These are phyloP conservation scores for Ptilonorhynchus violaceus DNA, from an alignment of 2,113 vertebrate species.

Conservation along the genomic window DNA sequence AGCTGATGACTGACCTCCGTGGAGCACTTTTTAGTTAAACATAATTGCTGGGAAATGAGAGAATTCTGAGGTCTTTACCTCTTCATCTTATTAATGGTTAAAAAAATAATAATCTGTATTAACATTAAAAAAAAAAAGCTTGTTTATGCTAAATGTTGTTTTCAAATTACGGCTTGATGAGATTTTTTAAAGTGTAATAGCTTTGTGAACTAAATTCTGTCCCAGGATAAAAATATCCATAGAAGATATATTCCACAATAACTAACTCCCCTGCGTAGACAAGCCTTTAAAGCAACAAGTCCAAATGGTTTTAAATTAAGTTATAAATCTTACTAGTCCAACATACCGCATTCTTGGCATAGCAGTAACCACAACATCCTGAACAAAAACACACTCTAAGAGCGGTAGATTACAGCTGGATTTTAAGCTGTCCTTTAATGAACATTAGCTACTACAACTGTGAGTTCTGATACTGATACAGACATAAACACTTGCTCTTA, in stretches of 20 bases:
- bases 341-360: conserved; percentile 13
- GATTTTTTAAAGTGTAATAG: neutral
- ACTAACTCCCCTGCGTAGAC: neutral
- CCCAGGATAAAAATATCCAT: neutral
- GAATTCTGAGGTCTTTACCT: neutral
- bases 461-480: neutral
- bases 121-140: neutral
- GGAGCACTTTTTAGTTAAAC: neutral
- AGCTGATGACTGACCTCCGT: neutral
- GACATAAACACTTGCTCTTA: neutral
- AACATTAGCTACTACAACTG: neutral
- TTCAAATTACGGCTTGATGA: neutral
- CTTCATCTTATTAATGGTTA: neutral
- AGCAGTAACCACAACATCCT: conserved; percentile 25
- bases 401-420: neutral
- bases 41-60: neutral
- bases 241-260: neutral
- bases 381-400: neutral
- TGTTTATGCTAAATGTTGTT: neutral
- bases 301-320: conserved; percentile 1
- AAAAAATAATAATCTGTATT: neutral
- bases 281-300: conserved; percentile 23
- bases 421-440: neutral
- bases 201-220: neutral
- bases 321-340: conserved; percentile 30